A percentile compares a stretch with the other conserved stretches of the same genome.
These are phyloP conservation scores for Pocillopora grandis DNA, from an alignment of 92 coral and sea anemone genomes.

Conservation along the genomic window DNA sequence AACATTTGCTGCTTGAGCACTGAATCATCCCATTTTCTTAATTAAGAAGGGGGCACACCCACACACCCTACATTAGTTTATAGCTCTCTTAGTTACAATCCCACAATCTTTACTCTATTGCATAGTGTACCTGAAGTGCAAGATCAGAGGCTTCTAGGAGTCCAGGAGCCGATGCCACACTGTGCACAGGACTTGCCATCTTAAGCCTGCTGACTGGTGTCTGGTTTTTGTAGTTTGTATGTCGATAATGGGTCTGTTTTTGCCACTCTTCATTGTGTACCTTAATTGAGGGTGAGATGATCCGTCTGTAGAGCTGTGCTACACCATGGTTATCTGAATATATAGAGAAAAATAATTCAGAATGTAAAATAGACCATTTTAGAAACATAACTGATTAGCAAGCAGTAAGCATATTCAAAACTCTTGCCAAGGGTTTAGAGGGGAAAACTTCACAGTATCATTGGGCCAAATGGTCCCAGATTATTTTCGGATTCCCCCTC, in stretches of 20 bases:
- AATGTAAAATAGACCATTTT: background rate
- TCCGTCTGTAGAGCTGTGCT: slow-evolving; percentile 59
- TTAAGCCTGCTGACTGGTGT: slow-evolving; percentile 45
- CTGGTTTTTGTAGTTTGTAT: slow-evolving; percentile 50
- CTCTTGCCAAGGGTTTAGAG: too few relatives aligned
- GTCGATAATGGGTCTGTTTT: slow-evolving; percentile 69
- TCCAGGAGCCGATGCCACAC: slow-evolving; percentile 64
- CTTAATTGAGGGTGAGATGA: slow-evolving; percentile 74
- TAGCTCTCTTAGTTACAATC: too few relatives aligned
- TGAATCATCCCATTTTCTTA: too few relatives aligned
- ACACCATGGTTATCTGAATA: slow-evolving; percentile 45
- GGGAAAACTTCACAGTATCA: too few relatives aligned
- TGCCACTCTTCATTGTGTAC: slow-evolving; percentile 50
- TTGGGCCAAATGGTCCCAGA: too few relatives aligned
- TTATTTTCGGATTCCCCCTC: too few relatives aligned
- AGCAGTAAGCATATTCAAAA: too few relatives aligned
- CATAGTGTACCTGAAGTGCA: slow-evolving; percentile 23
- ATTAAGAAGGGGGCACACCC: too few relatives aligned
- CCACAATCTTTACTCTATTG: background rate
- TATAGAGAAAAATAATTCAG: background rate
- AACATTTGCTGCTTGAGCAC: too few relatives aligned
- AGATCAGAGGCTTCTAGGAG: slow-evolving; percentile 34
- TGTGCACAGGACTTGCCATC: slow-evolving; percentile 63
- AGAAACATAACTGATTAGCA: background rate
- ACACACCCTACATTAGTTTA: too few relatives aligned